phyloP scores from a whole-genome alignment of 2,113 vertebrate genomes.

The Bos indicus region DNA sequence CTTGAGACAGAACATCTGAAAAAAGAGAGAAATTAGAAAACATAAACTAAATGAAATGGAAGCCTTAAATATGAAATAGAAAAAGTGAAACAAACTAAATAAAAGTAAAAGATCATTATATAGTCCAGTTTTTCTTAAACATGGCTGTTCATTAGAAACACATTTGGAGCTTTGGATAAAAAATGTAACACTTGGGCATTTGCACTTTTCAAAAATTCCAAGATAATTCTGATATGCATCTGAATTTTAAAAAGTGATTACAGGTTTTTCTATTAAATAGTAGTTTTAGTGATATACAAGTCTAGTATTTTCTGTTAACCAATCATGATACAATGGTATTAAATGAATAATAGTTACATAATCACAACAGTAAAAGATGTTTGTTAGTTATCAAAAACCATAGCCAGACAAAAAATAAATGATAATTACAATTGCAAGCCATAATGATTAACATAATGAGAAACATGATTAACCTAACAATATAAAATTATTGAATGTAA shows the following conservation, averaged over 20 bases:
- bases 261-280: background rate
- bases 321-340: background rate
- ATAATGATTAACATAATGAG: background rate
- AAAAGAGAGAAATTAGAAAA: background rate
- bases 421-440: background rate
- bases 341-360: background rate
- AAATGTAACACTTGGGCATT: background rate
- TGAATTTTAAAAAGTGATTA: background rate
- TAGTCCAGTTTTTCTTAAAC: background rate
- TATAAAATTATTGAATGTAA: background rate
- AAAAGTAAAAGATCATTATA: background rate
- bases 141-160: background rate
- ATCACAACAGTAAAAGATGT: background rate
- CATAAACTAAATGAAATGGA: background rate
- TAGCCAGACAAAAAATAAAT: background rate
- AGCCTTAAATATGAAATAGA: background rate
- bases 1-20: background rate
- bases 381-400: background rate
- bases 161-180: background rate
- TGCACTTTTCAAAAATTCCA: background rate
- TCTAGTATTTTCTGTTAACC: background rate
- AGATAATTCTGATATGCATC: background rate
- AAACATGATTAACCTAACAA: background rate
- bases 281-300: background rate
- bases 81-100: background rate